Conservation (phyloP, 1,140 invertebrate genomes). For the Drosophila kurseongensis region DNA sequence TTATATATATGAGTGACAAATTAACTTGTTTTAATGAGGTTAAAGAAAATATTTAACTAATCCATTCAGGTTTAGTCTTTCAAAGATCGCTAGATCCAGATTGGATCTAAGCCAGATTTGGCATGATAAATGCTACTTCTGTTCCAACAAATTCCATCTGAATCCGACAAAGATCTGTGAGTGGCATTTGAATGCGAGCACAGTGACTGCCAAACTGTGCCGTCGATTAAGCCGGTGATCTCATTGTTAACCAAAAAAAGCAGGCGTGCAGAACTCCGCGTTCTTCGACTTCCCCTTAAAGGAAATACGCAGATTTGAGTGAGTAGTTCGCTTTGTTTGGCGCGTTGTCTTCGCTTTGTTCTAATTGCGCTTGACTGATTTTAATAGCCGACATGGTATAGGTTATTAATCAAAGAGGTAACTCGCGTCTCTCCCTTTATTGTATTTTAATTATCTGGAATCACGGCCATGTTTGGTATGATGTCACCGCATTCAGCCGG, state of each 20-base stretch:
- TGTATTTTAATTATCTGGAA: constrained; percentile 74
- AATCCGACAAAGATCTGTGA: constrained; percentile 9
- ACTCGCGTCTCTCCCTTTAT: constrained; percentile 51
- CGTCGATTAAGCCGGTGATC: constrained; percentile 50
- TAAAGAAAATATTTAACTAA: not conserved
- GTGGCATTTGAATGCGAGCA: constrained; percentile 28
- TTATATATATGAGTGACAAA: too few relatives aligned
- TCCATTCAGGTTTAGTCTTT: not conserved
- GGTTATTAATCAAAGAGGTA: constrained; percentile 73
- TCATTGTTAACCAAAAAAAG: constrained; percentile 53
- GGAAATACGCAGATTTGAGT: constrained; percentile 56
- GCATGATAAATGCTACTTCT: constrained; percentile 15
- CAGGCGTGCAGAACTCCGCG: constrained; percentile 74
- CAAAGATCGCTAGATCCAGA: constrained; percentile 4
- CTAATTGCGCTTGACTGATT: constrained; percentile 79
- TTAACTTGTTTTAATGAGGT: too few relatives aligned
- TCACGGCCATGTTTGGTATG: constrained; percentile 56
- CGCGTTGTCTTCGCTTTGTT: constrained; percentile 62
- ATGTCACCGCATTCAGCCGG: constrained; percentile 56
- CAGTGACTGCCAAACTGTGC: constrained; percentile 47
- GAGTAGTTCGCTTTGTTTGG: constrained; percentile 29
- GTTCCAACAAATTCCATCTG: constrained; percentile 16
- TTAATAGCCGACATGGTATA: constrained; percentile 63
- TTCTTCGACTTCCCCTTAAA: constrained; percentile 43
- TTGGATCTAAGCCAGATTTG: constrained; percentile 12